Conservation (phyloP, 2,113 vertebrate species). For the human (Homo sapiens) region DNA sequence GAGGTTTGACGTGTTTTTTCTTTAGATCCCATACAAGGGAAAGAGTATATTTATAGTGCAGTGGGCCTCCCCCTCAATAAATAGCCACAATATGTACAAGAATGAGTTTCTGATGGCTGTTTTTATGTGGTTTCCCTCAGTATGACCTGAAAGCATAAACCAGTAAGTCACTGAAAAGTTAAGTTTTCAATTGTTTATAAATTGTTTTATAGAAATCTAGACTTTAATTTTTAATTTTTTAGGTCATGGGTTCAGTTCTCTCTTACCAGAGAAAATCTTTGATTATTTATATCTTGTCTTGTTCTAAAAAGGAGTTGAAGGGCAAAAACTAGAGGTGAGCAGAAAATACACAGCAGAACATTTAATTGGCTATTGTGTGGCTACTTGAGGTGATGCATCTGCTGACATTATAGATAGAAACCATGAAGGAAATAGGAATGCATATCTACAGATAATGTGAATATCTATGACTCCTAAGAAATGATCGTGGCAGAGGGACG, state of each 20-base stretch:
- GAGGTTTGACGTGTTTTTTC: background rate
- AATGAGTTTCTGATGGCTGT: background rate
- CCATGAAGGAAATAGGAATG: background rate
- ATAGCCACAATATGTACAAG: background rate
- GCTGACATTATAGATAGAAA: background rate
- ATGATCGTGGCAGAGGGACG: background rate
- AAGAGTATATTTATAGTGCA: too few species aligned
- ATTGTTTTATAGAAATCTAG: background rate
- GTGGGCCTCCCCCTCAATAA: background rate
- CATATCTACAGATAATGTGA: background rate
- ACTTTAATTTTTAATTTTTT: background rate
- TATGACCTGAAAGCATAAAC: background rate
- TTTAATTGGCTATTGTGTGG: background rate
- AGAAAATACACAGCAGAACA: background rate
- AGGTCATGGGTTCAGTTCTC: background rate
- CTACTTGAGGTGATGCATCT: background rate
- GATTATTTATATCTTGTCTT: background rate
- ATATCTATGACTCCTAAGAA: background rate
- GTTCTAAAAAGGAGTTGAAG: slow-evolving; percentile 5
- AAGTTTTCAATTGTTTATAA: background rate
- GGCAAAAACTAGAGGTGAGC: background rate
- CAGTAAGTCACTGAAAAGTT: background rate
- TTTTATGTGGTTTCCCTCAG: background rate
- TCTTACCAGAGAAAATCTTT: slow-evolving; percentile 17
- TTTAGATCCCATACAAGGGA: background rate